These are phyloP conservation scores for Tauraco erythrolophus DNA, from an alignment of 2,113 vertebrate species.

Conservation along the genomic window DNA sequence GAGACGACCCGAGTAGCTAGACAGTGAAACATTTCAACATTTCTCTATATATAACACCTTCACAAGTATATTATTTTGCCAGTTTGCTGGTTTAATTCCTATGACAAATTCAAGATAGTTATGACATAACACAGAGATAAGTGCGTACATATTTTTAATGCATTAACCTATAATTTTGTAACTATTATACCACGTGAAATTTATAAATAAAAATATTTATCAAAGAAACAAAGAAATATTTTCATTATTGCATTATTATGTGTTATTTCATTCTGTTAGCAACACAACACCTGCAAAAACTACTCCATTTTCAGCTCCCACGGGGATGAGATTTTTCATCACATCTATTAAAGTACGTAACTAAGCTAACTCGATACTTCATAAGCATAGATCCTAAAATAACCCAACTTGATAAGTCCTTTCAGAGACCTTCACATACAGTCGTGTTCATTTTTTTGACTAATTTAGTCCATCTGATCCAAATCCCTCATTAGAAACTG, in stretches of 20 bases:
- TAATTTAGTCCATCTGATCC: neutral
- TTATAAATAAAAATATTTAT: neutral
- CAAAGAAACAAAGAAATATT: neutral
- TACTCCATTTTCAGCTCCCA: neutral
- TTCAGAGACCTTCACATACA: neutral
- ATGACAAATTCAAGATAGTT: neutral
- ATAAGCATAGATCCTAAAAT: neutral
- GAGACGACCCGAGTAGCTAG: fast-evolving
- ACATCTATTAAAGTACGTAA: neutral
- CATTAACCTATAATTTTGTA: neutral
- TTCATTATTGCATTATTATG: neutral
- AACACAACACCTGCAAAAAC: neutral
- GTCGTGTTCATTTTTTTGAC: neutral
- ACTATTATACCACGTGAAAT: neutral
- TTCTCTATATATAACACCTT: neutral
- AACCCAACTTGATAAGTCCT: neutral
- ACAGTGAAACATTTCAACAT: fast-evolving
- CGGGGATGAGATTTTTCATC: neutral
- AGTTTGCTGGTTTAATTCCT: neutral
- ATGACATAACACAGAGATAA: neutral
- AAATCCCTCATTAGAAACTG: neutral
- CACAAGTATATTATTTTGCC: neutral
- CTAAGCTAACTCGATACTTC: neutral
- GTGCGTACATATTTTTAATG: neutral
- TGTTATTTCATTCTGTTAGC: neutral